Conservation (phyloP, 2,113 vertebrate genomes). For the Nicator chloris region DNA sequence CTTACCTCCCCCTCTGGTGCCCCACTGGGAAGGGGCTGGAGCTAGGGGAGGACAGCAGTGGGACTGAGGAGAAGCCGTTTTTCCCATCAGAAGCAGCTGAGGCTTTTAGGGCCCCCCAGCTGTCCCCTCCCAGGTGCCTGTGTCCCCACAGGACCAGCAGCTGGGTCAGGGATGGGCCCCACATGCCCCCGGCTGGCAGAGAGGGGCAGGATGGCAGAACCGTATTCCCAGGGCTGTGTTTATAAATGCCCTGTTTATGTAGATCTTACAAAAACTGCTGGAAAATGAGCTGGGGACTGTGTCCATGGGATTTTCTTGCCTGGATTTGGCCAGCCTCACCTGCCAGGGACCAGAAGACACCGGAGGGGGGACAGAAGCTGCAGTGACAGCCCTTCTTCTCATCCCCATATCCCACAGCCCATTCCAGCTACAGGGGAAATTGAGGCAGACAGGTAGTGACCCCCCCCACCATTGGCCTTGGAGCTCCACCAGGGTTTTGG, state of each 20-base stretch:
- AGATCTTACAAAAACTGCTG: not conserved
- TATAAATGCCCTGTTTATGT: fast-evolving
- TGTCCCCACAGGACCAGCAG: not conserved
- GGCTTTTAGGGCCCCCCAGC: not conserved
- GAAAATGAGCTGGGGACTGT: fast-evolving
- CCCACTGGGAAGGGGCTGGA: fast-evolving
- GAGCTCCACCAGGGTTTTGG: fast-evolving
- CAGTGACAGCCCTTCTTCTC: not conserved
- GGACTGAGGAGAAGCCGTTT: not conserved
- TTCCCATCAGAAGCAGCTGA: not conserved
- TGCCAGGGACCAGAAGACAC: conserved; percentile 48
- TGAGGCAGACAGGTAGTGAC: not conserved
- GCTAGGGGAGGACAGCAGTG: fast-evolving
- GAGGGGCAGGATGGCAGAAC: not conserved
- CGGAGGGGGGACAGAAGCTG: not conserved
- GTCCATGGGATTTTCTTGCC: not conserved
- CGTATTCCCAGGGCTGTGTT: fast-evolving
- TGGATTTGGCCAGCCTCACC: not conserved
- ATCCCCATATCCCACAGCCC: not conserved
- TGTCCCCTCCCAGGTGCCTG: not conserved
- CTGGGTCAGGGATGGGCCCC: not conserved
- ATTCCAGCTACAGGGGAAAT: not conserved
- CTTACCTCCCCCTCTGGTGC: not conserved
- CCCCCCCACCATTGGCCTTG: fast-evolving
- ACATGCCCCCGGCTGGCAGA: not conserved